Evolutionary conservation across 1,140 invertebrate genomes (phyloP), one percentile per base, ranked within the genome.

Genomic region (Drosophila equinoxialis): DNA sequence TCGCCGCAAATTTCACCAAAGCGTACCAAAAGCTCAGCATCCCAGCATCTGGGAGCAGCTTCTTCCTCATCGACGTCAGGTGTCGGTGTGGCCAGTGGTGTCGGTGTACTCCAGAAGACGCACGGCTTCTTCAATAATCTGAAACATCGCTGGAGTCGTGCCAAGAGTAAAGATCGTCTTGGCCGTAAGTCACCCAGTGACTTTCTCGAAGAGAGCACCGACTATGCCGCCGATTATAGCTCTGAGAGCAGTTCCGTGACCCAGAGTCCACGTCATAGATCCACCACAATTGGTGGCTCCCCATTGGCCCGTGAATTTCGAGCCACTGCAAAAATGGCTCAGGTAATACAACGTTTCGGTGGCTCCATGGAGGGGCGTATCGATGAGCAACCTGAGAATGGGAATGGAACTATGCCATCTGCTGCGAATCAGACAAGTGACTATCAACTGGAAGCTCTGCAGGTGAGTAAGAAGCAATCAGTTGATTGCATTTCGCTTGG

Each of bases 171-270:
- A 91, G 94, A 95, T 74, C 83, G 94, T 1, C 71, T 92, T 35
- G 82, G 93, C 5, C 93, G 93, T 61, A 93, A 93, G 77, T 93
- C 92, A 0, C 93, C 91, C 6, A 90, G 77, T 42, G 91, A 93
- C 65, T 92, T 91, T 23, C 90, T 92, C 1, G 93, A 94, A 72
- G 93, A 92, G 77, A 95, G 93, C 92, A 95, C 93, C 66, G 95
- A 96, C 77, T 96, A 96, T 91, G 95, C 95, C 1, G 95, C 95
- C 11, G 95, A 96, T 92, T 94, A 95, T 76, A 96, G 95, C 42
- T 95, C 94, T 8, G 95, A 96, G 70, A 95, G 95, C 73, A 96
- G 95, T 77, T 95, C 94, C 51, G 95, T 94, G 54, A 95, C 95
- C 0, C 95, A 95, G 76, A 95, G 95, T 78, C 95, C 95, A 0